Evolutionary conservation across 2,113 vertebrate genomes (phyloP).

Genomic region (Sprattus sprattus): DNA sequence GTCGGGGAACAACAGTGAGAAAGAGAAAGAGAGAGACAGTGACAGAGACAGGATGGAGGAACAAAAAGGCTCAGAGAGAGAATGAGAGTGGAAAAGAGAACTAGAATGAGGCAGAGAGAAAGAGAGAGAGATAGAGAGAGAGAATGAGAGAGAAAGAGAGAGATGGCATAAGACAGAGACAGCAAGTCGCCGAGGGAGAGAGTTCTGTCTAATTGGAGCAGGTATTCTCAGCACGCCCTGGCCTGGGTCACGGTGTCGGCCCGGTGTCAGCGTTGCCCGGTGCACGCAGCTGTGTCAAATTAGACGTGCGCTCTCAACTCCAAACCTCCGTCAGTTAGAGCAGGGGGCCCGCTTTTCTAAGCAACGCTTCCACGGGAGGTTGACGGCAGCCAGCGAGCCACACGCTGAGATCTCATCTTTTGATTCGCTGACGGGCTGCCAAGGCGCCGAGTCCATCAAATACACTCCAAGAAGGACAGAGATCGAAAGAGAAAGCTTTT

Average conservation of each 20-base stretch:
- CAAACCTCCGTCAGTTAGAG: constrained; percentile 56
- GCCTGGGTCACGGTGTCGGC: constrained; percentile 32
- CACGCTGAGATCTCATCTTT: constrained; percentile 28
- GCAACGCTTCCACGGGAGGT: constrained; percentile 39
- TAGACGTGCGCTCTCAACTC: constrained; percentile 46
- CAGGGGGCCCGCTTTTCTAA: constrained; percentile 43
- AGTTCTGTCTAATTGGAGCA: constrained; percentile 48
- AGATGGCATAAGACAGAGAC: neutral
- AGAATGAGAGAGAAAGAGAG: neutral
- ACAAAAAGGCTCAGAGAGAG: neutral
- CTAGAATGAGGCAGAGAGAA: neutral
- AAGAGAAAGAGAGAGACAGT: neutral
- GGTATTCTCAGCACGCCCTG: constrained; percentile 40
- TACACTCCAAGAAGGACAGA: constrained; percentile 39
- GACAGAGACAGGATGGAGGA: neutral
- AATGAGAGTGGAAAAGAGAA: neutral
- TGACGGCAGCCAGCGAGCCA: constrained; percentile 36
- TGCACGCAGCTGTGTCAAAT: constrained; percentile 56
- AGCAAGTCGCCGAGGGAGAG: neutral
- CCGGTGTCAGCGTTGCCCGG: constrained; percentile 52
- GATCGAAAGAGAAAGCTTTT: constrained; percentile 34
- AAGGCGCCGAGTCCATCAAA: neutral
- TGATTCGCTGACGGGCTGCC: constrained; percentile 19
- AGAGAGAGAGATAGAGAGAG: neutral
- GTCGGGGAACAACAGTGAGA: neutral